Base-by-base conservation (phyloP, 2,888 invertebrate species). In the Drosophila mayaguana region DNA sequence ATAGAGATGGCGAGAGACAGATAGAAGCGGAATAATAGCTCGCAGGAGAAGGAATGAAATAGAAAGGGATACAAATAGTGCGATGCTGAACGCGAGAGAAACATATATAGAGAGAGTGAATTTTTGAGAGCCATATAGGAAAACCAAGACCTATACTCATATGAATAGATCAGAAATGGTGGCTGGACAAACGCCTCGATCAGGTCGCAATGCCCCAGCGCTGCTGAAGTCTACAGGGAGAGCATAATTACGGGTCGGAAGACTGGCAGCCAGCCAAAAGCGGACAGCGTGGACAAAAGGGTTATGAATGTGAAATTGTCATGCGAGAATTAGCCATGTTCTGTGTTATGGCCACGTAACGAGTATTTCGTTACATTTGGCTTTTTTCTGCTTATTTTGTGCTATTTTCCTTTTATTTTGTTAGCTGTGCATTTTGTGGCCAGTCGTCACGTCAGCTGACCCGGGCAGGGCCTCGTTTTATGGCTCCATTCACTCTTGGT, bases 261-360 rank as follows among this genome's bases (percentile, higher is more conserved):
- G 75, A 69, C 69, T 75, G 88, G 72, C 74, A 73, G 65, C 67
- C 51, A 54, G 69, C 80, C 59, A 74, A 70, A 68, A 20, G 51
- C 68, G 62, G 69, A 71, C 85, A 75, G 54, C 63, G 69, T 56
- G 65, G 45, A 80, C 80, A 80, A 85, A 88, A 88, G 86, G 86
- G 89, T 91, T 91, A 91, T 91, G 90, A 91, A 91, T 91, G 91
- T 90, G 91, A 80, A 89, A 86, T 90, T 91, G 91, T 91, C 91
- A 91, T 91, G 91, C 91, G 87, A 91, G 91, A 91, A 91, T 91
- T 91, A 91, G 89, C 88, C 81, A 83, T 85, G 87, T 90, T 89
- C 78, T 88, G 72, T 88, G 80, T 74, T 89, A 63, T 83, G 78
- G 81, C 81, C 79, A 78, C 79, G 70, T 86, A 61, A 73, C 84